phyloP scores from a whole-genome alignment of 1,140 invertebrate genomes.

The Aphelenchoides fujianensis region DNA sequence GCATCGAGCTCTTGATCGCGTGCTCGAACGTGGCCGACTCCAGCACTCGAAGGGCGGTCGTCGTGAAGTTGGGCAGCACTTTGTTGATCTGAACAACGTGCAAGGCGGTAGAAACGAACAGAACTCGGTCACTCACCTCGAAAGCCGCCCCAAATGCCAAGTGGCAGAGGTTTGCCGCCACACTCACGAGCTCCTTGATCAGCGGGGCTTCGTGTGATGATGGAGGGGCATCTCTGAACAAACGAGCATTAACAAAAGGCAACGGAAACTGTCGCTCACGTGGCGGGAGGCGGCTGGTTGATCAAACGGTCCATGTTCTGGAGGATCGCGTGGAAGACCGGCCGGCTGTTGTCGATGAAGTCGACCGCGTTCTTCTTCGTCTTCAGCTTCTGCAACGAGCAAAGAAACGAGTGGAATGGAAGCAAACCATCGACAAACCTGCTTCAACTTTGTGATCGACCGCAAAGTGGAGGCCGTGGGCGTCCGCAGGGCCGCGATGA shows the following conservation, averaged over 20 bases:
- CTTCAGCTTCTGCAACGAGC: constrained; percentile 12
- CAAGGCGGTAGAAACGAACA: not conserved
- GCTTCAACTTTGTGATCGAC: constrained; percentile 8
- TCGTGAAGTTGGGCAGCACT: not conserved
- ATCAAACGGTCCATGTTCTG: constrained; percentile 14
- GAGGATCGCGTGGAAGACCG: constrained; percentile 3
- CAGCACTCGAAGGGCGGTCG: constrained; percentile 13
- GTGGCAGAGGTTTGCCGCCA: constrained; percentile 22
- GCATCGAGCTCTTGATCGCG: constrained; percentile 10
- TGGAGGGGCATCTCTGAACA: constrained; percentile 10
- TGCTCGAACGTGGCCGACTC: constrained; percentile 9
- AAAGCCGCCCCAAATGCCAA: constrained; percentile 16
- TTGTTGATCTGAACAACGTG: constrained; percentile 7
- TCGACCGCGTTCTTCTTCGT: constrained; percentile 21
- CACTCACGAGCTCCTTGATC: constrained; percentile 19
- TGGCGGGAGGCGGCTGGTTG: not conserved
- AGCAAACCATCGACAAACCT: constrained; percentile 6
- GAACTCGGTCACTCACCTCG: constrained; percentile 5
- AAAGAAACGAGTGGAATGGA: not conserved
- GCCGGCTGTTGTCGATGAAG: constrained; percentile 13
- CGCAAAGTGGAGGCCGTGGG: not conserved
- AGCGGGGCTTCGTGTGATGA: not conserved
- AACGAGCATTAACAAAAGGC: constrained; percentile 1
- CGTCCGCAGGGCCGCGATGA: not conserved
- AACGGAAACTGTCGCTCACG: constrained; percentile 13